A percentile compares a stretch with the other conserved stretches of the same genome.
Conservation (phyloP, 2,797 vertebrate genomes). For the Micropoecilia bifurca region DNA sequence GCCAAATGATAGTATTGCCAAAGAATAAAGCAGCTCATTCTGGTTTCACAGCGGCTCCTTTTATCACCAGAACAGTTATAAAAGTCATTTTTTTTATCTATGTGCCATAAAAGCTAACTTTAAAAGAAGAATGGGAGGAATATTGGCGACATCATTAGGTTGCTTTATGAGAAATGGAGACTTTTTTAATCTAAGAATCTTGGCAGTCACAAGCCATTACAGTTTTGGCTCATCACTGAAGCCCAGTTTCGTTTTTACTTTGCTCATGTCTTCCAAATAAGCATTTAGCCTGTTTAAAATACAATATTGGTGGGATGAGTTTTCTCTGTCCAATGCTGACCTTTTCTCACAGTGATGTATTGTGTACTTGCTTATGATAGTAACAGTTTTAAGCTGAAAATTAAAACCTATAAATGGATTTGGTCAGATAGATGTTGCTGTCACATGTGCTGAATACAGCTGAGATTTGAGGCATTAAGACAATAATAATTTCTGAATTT, state of each 20-base stretch:
- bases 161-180: neutral
- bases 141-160: neutral
- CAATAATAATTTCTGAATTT: neutral
- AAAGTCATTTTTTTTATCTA: neutral
- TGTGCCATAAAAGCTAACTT: neutral
- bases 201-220: neutral
- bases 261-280: neutral
- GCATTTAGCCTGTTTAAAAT: neutral
- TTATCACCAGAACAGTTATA: neutral
- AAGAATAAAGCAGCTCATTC: neutral
- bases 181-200: constrained; percentile 4
- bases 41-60: neutral
- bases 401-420: neutral
- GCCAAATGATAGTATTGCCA: neutral
- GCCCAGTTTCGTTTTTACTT: neutral
- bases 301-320: neutral
- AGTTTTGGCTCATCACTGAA: neutral
- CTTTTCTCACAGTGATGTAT: neutral
- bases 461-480: neutral
- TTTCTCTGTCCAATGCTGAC: neutral
- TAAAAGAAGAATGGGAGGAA: neutral
- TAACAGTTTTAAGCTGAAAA: neutral
- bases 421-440: neutral
- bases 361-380: neutral
- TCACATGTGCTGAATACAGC: neutral